Evolutionary conservation across 1,140 invertebrate species (phyloP), one percentile per base, ranked within the genome.

Genomic region (Anadara kagoshimensis): DNA sequence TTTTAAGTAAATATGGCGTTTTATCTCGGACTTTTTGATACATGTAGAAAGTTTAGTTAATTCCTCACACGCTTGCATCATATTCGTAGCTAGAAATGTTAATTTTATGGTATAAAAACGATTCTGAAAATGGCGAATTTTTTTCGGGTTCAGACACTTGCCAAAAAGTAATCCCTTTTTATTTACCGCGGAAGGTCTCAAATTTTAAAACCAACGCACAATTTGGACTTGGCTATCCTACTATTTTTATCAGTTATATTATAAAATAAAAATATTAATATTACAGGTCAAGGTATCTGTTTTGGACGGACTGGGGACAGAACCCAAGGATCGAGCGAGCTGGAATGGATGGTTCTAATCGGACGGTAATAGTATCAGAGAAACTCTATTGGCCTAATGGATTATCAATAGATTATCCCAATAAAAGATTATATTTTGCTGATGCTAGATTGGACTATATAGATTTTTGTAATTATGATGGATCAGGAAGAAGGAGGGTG

Each of bases 331-430:
- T 99, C 69, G 98, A 99, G 89, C 90, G 97, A 71, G 94, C 97
- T 11, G 97, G 97, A 24, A 95, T 99, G 95, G 98, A 99, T 85
- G 98, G 98, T 0, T 93, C 93, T 0, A 94, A 95, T 79, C 92
- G 98, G 12, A 92, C 91, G 18, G 93, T 93, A 0, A 97, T 99
- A 29, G 96, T 99, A 26, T 95, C 93, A 20, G 98, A 96, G 0
- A 99, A 99, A 85, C 97, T 99, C 26, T 99, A 97, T 89, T 99
- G 97, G 97, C 98, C 98, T 0, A 99, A 99, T 85, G 97, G 97
- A 5, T 88, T 99, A 0, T 96, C 98, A 0, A 88, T 99, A 18
- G 98, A 99, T 85, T 95, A 96, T 10, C 95, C 97, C 0, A 98
- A 94, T 1, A 94, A 96, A 85, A 90, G 97, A 47, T 93, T 99